A percentile compares a stretch with the other conserved stretches of the same genome.
These are phyloP conservation scores for Cataglyphis livida DNA, from an alignment of 2,888 invertebrate genomes.

Conservation along the genomic window DNA sequence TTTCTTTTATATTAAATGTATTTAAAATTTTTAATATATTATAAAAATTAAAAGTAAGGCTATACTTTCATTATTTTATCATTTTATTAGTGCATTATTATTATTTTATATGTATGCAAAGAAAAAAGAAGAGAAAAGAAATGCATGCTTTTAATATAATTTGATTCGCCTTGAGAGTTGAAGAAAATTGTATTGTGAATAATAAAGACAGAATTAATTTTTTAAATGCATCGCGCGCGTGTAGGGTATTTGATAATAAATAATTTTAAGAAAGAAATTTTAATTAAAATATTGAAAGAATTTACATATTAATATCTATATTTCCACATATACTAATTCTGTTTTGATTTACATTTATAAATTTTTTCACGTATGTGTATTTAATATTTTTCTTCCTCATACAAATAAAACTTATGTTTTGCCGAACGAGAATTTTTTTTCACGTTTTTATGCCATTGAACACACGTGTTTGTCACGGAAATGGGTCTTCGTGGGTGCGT, in stretches of 20 bases:
- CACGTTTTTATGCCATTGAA: background rate
- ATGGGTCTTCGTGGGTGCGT: slow-evolving; percentile 20
- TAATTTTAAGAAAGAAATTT: background rate
- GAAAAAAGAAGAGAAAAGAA: background rate
- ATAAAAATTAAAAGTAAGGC: background rate
- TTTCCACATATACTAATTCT: background rate
- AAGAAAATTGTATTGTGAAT: background rate
- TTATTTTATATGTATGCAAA: background rate
- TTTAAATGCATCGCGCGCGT: background rate
- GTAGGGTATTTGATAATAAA: background rate
- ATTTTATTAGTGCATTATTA: background rate
- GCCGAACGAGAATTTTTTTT: background rate
- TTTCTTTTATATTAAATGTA: background rate
- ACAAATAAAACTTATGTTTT: background rate
- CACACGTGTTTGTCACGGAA: background rate
- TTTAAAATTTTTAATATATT: background rate
- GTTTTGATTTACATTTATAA: background rate
- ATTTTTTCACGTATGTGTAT: background rate
- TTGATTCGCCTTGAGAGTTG: background rate
- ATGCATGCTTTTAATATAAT: slow-evolving; percentile 17
- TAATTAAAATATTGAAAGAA: background rate
- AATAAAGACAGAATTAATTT: background rate
- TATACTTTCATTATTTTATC: background rate
- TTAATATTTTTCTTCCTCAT: background rate
- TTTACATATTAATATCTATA: background rate